A percentile compares a stretch with the other conserved stretches of the same genome.
These are phyloP conservation scores for Apamea crenata DNA, from an alignment of 2,888 invertebrate genomes.

Conservation along the genomic window DNA sequence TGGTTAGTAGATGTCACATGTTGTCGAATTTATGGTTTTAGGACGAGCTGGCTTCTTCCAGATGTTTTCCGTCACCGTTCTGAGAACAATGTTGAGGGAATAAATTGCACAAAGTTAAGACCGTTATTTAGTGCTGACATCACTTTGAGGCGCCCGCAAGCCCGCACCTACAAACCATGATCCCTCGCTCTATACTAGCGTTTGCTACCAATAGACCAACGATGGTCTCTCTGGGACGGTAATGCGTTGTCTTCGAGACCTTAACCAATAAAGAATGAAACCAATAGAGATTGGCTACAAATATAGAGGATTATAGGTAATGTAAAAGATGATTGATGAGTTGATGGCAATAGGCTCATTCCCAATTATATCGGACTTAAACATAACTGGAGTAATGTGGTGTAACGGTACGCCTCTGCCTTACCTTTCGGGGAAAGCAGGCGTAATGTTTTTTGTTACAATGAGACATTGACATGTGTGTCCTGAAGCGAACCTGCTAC, in stretches of 20 bases:
- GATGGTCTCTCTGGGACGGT: background rate
- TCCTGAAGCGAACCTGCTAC: slow-evolving; percentile 23
- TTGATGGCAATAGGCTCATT: background rate
- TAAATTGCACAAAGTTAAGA: background rate
- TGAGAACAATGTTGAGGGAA: background rate
- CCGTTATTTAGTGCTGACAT: no score
- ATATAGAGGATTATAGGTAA: background rate
- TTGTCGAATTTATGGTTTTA: background rate
- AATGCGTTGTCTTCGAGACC: background rate
- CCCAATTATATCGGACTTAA: background rate
- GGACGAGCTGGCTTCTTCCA: background rate
- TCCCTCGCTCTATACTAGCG: background rate
- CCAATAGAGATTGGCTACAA: background rate
- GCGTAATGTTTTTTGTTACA: background rate
- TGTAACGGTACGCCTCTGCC: background rate
- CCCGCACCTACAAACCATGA: no score
- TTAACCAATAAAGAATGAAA: background rate
- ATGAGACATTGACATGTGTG: background rate
- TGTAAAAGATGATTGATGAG: no score
- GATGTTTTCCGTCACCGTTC: background rate
- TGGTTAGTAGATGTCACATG: background rate
- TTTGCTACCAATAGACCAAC: background rate
- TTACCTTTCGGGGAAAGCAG: background rate
- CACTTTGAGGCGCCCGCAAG: no score
- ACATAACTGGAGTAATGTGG: background rate